Base-by-base conservation (phyloP, 2,113 vertebrate species). In the Odontesthes bonariensis region DNA sequence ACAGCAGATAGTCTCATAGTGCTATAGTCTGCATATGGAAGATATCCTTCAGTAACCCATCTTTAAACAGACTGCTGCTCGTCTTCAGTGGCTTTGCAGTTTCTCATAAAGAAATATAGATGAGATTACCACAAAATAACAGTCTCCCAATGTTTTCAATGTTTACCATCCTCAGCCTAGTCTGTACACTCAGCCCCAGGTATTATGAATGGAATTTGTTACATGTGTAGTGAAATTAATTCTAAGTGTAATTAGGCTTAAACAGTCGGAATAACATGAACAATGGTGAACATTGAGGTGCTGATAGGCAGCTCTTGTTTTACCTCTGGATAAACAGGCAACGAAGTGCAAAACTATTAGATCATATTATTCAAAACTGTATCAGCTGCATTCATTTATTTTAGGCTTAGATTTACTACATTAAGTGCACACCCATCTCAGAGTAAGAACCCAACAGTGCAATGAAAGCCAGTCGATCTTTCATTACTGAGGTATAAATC, bases 31-130 rank as follows among this genome's bases (percentile, higher is more conserved):
- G 32, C 33, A 61, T 22, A 42, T 56, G 60, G 13, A 40, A 52
- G 4, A 60, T 42, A 67, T 53, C 61, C 62, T 67, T 55, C 56
- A 59, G 31, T 72, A 62, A 79, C 58, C 22, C 44, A n/a, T 44
- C 16, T 33, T 35, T 72, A 71, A 68, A 75, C 42, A 72, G 47
- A n/a, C 14, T 31, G 27, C 16, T 57, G 8, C 17, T 62, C 11
- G 56, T 56, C 55, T 46, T 53, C 51, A 32, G 16, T 33, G 67
- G n/a, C 61, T 51, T 42, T 38, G 20, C 7, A 32, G n/a, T 35
- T 62, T 35, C 22, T 47, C 22, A 42, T 23, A 51, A 35, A 38
- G 47, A 53, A 53, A 66, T 53, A 27, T 60, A 63, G 20, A 47
- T 47, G 23, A 33, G 49, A 40, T n/a, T 38, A 62, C 31, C 8